A percentile compares a stretch with the other conserved stretches of the same genome.
These are phyloP conservation scores for silkworm (Bombyx mori) DNA, from an alignment of 1,140 invertebrate genomes.

Conservation along the genomic window ASM3026992v2 NC_085131.1:385001-385500, in stretches of 20 bases:
- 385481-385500: too few relatives aligned
- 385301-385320: too few relatives aligned
- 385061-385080: slow-evolving; percentile 20
- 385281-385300: too few relatives aligned
- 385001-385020: slow-evolving; percentile 58
- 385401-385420: too few relatives aligned
- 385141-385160: slow-evolving; percentile 49
- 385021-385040: slow-evolving; percentile 53
- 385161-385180: slow-evolving; percentile 64
- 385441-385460: too few relatives aligned
- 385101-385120: slow-evolving; percentile 24
- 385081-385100: slow-evolving; percentile 41
- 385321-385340: not conserved
- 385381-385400: too few relatives aligned
- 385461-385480: too few relatives aligned
- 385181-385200: slow-evolving; percentile 21
- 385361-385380: too few relatives aligned
- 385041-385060: slow-evolving; percentile 38
- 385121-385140: slow-evolving; percentile 23
- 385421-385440: too few relatives aligned
- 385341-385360: slow-evolving; percentile 4
- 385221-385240: slow-evolving; percentile 3
- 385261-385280: too few relatives aligned
- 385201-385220: slow-evolving; percentile 15
- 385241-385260: not conserved